Evolutionary conservation across 2,797 vertebrate species (phyloP).

Genomic region (Urophycis tenuis): DNA sequence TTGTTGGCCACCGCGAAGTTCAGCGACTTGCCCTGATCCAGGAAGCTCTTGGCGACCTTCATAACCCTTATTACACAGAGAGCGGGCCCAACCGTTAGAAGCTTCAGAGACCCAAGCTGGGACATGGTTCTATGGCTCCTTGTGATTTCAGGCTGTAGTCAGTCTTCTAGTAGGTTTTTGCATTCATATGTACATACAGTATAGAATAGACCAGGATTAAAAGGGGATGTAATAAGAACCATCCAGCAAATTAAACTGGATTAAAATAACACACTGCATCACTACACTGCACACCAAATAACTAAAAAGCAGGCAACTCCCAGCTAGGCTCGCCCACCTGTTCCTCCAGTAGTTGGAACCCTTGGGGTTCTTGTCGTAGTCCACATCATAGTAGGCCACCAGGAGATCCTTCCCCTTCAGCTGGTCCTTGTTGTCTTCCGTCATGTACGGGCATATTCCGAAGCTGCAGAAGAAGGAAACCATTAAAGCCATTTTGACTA

Average conservation of each 20-base stretch:
- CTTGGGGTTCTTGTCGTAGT: constrained; percentile 94
- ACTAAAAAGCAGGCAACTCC: neutral
- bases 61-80: constrained; percentile 78
- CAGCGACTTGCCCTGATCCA: constrained; percentile 85
- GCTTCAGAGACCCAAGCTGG: neutral
- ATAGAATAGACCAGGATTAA: neutral
- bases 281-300: neutral
- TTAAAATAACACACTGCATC: neutral
- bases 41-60: constrained; percentile 90
- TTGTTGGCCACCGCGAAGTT: constrained; percentile 87
- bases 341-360: constrained; percentile 99
- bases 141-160: neutral
- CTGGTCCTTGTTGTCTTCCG: constrained; percentile 93
- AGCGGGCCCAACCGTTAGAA: neutral
- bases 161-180: neutral
- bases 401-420: constrained; percentile 87
- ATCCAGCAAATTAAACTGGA: neutral
- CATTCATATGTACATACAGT: neutral
- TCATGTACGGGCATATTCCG: constrained; percentile 95
- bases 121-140: neutral
- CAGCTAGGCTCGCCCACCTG: constrained; percentile 67
- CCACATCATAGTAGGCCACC: constrained; percentile 92
- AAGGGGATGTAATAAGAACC: neutral
- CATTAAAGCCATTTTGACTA: neutral
- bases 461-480: constrained; percentile 65